These are phyloP conservation scores for Petrolisthes manimaculis DNA, from an alignment of 2,888 invertebrate genomes.

Conservation along the genomic window DNA sequence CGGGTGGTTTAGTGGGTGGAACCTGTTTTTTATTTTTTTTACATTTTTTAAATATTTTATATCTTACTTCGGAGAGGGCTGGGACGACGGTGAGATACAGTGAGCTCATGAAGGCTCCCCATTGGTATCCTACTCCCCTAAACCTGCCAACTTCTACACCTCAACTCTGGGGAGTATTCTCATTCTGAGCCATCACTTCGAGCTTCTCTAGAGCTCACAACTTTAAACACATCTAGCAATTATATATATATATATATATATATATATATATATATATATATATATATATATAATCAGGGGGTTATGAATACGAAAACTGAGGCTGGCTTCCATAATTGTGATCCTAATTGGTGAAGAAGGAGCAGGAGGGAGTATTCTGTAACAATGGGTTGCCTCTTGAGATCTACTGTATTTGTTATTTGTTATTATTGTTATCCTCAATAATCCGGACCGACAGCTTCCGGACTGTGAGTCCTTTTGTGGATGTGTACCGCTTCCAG, in stretches of 20 bases:
- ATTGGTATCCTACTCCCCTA: too few species aligned
- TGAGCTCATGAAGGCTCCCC: too few species aligned
- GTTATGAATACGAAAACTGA: background rate
- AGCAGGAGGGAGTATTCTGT: background rate
- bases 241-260: constrained; percentile 7
- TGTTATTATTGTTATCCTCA: background rate
- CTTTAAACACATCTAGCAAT: too few species aligned
- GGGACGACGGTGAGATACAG: constrained; percentile 45
- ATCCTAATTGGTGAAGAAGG: background rate
- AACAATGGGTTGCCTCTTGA: constrained; percentile 19
- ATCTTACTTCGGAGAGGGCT: constrained; percentile 43
- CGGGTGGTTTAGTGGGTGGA: constrained; percentile 62
- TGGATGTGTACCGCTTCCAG: constrained; percentile 49
- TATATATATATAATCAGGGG: constrained; percentile 6
- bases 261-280: constrained; percentile 14
- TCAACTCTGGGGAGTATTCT: too few species aligned
- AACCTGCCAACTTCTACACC: too few species aligned
- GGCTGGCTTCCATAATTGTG: constrained; percentile 10
- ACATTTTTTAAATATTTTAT: too few species aligned
- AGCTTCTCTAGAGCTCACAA: too few species aligned
- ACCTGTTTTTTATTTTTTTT: constrained; percentile 46
- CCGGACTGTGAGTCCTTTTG: background rate
- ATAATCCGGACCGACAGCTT: constrained; percentile 26
- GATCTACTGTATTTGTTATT: constrained; percentile 28
- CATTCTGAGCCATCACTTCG: too few species aligned